Conservation (phyloP, 2,113 vertebrate genomes). For the Tetrax tetrax region DNA sequence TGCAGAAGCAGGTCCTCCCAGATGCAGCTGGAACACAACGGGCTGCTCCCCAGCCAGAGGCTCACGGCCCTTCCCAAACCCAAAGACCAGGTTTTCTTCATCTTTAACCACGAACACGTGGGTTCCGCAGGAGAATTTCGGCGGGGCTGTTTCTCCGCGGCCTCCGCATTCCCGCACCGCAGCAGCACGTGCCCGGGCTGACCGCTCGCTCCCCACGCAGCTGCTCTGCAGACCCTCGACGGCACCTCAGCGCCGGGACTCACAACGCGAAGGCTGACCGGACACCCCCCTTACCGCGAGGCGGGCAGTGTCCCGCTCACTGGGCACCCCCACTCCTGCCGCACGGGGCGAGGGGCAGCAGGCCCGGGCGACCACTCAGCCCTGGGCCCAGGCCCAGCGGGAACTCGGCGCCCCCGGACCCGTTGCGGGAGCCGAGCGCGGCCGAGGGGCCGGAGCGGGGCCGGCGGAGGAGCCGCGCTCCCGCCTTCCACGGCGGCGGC, state of each 20-base stretch:
- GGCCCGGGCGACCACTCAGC: not conserved
- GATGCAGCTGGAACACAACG: not conserved
- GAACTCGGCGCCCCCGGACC: too few species aligned
- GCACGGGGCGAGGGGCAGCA: not conserved
- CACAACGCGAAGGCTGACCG: not conserved
- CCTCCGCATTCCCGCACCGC: too few species aligned
- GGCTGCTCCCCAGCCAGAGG: not conserved
- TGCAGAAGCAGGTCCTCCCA: not conserved
- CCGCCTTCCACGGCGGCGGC: too few species aligned
- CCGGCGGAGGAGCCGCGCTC: too few species aligned
- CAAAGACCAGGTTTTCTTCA: not conserved
- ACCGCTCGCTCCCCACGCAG: accelerated
- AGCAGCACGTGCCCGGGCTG: accelerated
- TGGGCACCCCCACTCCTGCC: not conserved
- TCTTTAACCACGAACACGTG: not conserved
- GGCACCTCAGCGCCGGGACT: not conserved
- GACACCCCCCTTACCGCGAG: not conserved
- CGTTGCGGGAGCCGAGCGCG: too few species aligned
- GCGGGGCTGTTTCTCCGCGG: accelerated
- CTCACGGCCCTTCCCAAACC: not conserved
- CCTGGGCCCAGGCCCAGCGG: too few species aligned
- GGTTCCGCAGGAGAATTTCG: not conserved
- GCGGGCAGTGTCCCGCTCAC: not conserved
- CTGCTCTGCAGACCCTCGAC: not conserved
- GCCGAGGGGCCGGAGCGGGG: too few species aligned